These are phyloP conservation scores for Phaethon lepturus DNA, from an alignment of 2,113 vertebrate genomes.

Conservation along the genomic window DNA sequence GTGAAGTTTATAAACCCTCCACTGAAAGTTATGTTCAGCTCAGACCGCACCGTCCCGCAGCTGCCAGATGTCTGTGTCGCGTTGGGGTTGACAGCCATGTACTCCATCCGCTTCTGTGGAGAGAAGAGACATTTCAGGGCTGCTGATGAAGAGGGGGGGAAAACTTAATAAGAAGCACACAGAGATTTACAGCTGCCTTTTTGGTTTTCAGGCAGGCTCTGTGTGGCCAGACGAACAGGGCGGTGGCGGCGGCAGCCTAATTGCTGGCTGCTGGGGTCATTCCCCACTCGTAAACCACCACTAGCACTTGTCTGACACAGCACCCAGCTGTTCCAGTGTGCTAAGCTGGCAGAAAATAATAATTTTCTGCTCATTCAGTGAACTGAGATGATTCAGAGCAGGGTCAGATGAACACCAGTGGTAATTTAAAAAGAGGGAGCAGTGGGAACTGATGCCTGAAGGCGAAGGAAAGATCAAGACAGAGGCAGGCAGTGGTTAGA, in stretches of 20 bases:
- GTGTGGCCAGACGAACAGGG: neutral
- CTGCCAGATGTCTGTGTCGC: slow-evolving; percentile 68
- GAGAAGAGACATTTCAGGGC: slow-evolving; percentile 16
- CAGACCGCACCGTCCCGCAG: slow-evolving; percentile 68
- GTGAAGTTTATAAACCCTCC: slow-evolving; percentile 80
- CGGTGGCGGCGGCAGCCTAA: neutral
- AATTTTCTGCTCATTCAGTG: neutral
- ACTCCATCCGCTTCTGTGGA: slow-evolving; percentile 66
- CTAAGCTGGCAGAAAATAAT: neutral
- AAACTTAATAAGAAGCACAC: neutral
- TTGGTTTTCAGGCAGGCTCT: neutral
- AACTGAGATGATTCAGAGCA: neutral
- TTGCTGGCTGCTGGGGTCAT: neutral
- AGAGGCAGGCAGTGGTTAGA: neutral
- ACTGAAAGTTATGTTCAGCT: slow-evolving; percentile 79
- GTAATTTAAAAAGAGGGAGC: neutral
- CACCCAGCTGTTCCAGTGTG: neutral
- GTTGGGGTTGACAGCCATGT: slow-evolving; percentile 80
- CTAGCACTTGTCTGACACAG: neutral
- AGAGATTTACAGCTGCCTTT: neutral
- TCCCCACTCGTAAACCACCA: neutral
- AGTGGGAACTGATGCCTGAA: neutral
- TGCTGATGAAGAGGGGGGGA: neutral
- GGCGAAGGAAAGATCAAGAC: neutral
- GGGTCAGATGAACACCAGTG: neutral